Evolutionary conservation across 1,140 invertebrate species (phyloP).

Genomic region (Micrasema minimum): DNA sequence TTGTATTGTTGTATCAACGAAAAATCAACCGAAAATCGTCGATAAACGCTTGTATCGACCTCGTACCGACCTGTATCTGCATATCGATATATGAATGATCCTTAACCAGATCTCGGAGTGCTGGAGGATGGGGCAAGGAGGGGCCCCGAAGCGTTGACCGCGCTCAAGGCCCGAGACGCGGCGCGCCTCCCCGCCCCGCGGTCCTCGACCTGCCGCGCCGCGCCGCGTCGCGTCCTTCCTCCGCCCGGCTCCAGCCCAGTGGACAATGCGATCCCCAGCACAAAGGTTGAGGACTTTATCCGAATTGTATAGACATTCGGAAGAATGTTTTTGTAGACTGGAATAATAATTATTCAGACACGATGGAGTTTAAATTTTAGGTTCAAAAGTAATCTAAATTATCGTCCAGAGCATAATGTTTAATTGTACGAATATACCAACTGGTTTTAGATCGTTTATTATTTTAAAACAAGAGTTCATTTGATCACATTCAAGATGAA

Average conservation of each 20-base stretch:
- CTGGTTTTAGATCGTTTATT: too few relatives aligned
- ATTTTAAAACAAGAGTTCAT: too few relatives aligned
- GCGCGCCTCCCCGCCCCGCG: conserved; percentile 3
- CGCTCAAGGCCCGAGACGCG: conserved; percentile 40
- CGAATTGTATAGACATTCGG: neutral
- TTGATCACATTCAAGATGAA: too few relatives aligned
- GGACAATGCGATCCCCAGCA: neutral
- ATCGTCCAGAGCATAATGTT: neutral
- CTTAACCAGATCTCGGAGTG: neutral
- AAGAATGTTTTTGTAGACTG: neutral
- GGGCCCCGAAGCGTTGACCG: conserved; percentile 38
- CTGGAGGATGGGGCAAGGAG: conserved; percentile 2
- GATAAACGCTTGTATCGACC: too few relatives aligned
- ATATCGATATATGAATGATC: too few relatives aligned
- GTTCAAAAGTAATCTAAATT: neutral
- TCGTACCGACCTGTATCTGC: too few relatives aligned
- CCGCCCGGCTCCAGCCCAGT: neutral
- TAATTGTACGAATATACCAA: neutral
- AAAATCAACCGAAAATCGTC: too few relatives aligned
- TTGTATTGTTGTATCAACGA: too few relatives aligned
- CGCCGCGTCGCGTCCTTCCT: conserved; percentile 8
- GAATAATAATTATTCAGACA: neutral
- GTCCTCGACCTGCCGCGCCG: too few relatives aligned
- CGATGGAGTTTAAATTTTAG: neutral
- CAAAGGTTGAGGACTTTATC: neutral